Percentiles rank a stretch among this genome's conserved stretches.
phyloP scores from a whole-genome alignment of 2,888 invertebrate species.

The Chironomus riparius region DNA sequence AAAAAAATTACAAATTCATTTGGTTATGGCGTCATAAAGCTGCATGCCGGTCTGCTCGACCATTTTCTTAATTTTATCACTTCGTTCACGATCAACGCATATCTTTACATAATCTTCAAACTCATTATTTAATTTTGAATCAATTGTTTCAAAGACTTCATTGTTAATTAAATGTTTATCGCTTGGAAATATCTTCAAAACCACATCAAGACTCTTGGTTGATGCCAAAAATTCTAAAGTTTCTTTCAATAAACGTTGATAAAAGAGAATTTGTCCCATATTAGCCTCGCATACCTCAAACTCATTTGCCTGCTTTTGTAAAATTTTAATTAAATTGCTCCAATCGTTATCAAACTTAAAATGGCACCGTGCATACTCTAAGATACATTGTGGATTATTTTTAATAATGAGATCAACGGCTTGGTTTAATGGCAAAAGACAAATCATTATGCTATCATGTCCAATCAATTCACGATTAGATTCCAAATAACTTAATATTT shows the following conservation, averaged over 20 bases:
- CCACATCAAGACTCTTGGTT: conserved; percentile 6
- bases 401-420: conserved; percentile 16
- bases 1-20: background rate
- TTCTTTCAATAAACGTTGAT: conserved; percentile 16
- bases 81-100: conserved; percentile 51
- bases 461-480: conserved; percentile 46
- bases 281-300: conserved; percentile 18
- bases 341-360: conserved; percentile 21
- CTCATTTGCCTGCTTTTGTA: conserved; percentile 15
- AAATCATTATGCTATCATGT: conserved; percentile 42
- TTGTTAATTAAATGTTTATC: conserved; percentile 11
- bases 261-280: conserved; percentile 9
- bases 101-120: conserved; percentile 42
- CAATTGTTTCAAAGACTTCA: background rate
- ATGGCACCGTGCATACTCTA: conserved; percentile 17
- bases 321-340: background rate
- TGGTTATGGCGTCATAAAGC: conserved; percentile 38
- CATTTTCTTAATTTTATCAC: conserved; percentile 51
- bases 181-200: conserved; percentile 17
- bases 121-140: conserved; percentile 8
- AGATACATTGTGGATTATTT: conserved; percentile 13
- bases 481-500: conserved; percentile 53
- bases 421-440: conserved; percentile 6
- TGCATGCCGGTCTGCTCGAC: conserved; percentile 53
- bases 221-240: conserved; percentile 11